These are phyloP conservation scores for Coelopa frigida DNA, from an alignment of 1,140 invertebrate species.

Conservation along the genomic window DNA sequence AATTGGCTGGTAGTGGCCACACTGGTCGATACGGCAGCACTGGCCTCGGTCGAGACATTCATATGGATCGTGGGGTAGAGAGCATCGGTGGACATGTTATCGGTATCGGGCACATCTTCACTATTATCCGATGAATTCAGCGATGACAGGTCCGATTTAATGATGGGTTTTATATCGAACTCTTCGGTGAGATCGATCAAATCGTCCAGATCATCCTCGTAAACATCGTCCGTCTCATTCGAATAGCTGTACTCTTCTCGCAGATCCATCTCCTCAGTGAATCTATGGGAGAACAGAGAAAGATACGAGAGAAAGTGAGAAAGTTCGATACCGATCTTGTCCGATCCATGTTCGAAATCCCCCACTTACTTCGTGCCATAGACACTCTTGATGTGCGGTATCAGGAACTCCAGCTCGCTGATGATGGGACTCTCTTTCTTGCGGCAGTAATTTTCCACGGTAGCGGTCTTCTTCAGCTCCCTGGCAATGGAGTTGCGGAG, in stretches of 20 bases:
- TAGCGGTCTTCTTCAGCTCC: constrained; percentile 10
- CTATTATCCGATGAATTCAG: too few relatives aligned
- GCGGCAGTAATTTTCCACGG: constrained; percentile 7
- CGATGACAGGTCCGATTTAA: constrained; percentile 3
- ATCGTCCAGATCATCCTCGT: background rate
- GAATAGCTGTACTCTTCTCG: background rate
- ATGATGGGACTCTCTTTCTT: constrained; percentile 11
- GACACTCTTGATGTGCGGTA: constrained; percentile 8
- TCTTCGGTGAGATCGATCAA: constrained; percentile 9
- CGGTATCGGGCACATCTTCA: background rate
- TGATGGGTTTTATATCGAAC: constrained; percentile 7
- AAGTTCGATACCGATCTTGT: background rate
- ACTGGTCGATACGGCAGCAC: too few relatives aligned
- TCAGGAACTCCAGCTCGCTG: constrained; percentile 10
- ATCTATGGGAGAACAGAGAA: background rate
- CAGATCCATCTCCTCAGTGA: constrained; percentile 10
- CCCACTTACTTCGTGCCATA: constrained; percentile 7
- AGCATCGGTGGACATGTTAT: background rate
- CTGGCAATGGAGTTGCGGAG: constrained; percentile 7
- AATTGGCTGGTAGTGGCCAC: too few relatives aligned
- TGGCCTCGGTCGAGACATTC: too few relatives aligned
- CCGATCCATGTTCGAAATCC: background rate
- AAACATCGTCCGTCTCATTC: too few relatives aligned
- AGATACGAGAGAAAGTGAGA: background rate
- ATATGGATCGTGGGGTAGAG: background rate